Evolutionary conservation across 1,140 invertebrate species (phyloP), one percentile per base, ranked within the genome.

Genomic region (Brachionus koreanus): DNA sequence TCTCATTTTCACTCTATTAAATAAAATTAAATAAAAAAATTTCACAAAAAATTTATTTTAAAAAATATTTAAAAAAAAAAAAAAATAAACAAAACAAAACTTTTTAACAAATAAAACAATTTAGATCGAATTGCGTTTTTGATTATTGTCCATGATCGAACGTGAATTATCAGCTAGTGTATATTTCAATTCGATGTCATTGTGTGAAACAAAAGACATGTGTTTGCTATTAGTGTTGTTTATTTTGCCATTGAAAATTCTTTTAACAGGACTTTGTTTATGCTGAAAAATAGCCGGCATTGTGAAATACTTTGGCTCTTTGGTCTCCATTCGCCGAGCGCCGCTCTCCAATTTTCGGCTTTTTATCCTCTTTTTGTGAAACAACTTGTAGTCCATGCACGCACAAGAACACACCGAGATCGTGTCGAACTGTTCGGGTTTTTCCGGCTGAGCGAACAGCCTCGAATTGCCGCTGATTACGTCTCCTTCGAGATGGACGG

Each of bases 381-480:
- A 74, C 19, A 74, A 74, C 43, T 74, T 74, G 25, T 79, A 65
- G 39, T 79, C 76, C 37, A 79, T 43, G 39, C 76, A 79, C n/a
- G 76, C 65, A 82, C 79, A 82, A 0, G 79, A 82, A 37, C 79
- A 82, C 4, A 82, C 79, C 25, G 79, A 82, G 1, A 82, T 57
- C 4, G 63, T 49, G 2, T 82, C 79, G 33, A 67, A 19, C 39
- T 82, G 57, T 23, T 82, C 79, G 7, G 79, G 79, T 29, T 65
- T 43, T 25, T 82, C 82, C 25, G 69, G 57, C 52, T 43, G 19
- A 6, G 23, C 33, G 43, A 82, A 46, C n/a, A 82, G 37, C 9
- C 79, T 35, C 3, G 43, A 19, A 46, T 82, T 82, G 33, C 39
- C 23, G 9, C 29, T 46, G 19, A 82, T 82, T 5, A 82, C 82